Evolutionary conservation across 2,113 vertebrate species (phyloP), one percentile per base, ranked within the genome.

Genomic region (Rissa tridactyla): DNA sequence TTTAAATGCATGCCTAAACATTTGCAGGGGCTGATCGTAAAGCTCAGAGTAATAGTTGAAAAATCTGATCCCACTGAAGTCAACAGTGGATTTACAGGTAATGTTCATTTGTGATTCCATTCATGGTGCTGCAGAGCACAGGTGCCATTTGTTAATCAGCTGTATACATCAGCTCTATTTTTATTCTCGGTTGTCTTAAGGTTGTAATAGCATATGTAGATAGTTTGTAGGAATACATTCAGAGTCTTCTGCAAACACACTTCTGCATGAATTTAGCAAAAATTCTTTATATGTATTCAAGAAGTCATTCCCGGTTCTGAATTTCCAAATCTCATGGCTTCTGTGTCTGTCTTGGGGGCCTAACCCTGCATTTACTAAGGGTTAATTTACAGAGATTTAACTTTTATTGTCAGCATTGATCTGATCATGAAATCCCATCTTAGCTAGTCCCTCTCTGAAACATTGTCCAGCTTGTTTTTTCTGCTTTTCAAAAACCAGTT

Each of bases 381-480:
- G 27, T 60, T 96, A 52, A 58, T 19, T 57, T 60, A 66, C 20
- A 90, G 68, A 85, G 26, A 52, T 69, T 61, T 49, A 76, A 42
- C 27, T 92, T 60, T 25, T 38, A 22, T 36, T 83, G 34, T 68
- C 44, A 58, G 10, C 8, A 5, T 65, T 82, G 38, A 40, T 76
- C 77, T 75, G 60, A 70, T 86, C 13, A 38, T 64, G 44, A 77
- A 90, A 81, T 40, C 54, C 55, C 25, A 13, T 64, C n/a, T 80
- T 92, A 82, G 38, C 34, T 80, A 69, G 70, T 91, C 62, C 87
- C 52, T 91, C 62, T 94, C 66, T 75, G 20, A 84, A 47, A 51
- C 49, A 44, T 83, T 90, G 94, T 34, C 66, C 90, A 90, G 65
- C 58, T 78, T 51, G 34, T 5, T 75, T 93, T 70, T 79, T 89